Conservation (phyloP, 2,113 vertebrate genomes). For the Nyctibius bracteatus region DNA sequence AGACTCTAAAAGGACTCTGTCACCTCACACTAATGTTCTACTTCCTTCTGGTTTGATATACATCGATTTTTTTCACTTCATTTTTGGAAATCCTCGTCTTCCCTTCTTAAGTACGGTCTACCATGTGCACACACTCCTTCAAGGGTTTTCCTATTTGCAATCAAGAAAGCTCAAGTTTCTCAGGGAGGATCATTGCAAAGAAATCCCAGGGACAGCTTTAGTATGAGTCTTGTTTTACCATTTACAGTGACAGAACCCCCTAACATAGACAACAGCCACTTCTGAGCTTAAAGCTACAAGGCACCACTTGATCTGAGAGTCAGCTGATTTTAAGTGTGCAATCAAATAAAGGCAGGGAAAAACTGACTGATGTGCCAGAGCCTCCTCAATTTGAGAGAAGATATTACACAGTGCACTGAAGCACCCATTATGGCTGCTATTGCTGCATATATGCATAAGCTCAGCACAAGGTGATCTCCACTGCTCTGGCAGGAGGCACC, state of each 20-base stretch:
- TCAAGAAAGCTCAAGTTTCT: neutral
- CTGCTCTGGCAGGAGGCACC: neutral
- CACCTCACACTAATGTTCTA: neutral
- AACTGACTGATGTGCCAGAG: neutral
- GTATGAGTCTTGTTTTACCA: neutral
- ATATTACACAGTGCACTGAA: neutral
- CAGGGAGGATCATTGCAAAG: neutral
- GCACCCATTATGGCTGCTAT: neutral
- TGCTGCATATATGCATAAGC: neutral
- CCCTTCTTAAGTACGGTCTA: neutral
- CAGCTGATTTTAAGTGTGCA: neutral
- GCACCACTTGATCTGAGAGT: neutral
- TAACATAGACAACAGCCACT: neutral
- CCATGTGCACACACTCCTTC: neutral
- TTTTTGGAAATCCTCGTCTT: neutral
- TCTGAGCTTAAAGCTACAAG: neutral
- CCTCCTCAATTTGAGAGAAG: slow-evolving; percentile 4
- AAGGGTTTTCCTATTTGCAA: neutral
- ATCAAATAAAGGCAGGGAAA: neutral
- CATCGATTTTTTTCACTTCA: neutral
- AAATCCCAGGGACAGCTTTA: neutral
- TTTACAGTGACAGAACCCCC: neutral
- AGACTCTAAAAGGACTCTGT: neutral
- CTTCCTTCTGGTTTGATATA: neutral
- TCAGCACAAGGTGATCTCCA: slow-evolving; percentile 23